Percentiles rank a stretch among this genome's conserved stretches.
phyloP scores from a whole-genome alignment of 1,140 invertebrate genomes.

The Tetranychus cinnabarinus region DNA sequence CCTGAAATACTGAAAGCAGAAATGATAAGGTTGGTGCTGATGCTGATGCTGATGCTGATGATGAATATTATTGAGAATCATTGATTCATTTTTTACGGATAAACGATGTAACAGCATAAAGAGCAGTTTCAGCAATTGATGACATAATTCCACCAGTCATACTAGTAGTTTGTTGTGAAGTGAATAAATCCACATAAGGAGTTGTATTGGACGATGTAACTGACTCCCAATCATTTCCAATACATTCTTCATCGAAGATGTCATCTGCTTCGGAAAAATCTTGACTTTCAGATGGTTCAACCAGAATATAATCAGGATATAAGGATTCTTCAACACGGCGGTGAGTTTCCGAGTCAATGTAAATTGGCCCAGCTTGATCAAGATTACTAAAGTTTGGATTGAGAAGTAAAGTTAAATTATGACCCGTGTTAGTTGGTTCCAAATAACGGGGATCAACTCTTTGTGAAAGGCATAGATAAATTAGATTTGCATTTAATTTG shows the following conservation, averaged over 20 bases:
- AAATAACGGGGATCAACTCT: constrained; percentile 27
- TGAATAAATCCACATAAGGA: not conserved
- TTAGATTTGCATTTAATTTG: constrained; percentile 50
- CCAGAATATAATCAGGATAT: not conserved
- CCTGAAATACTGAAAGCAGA: too few species aligned
- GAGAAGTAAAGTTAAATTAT: not conserved
- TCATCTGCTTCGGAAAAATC: not conserved
- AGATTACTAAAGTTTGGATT: not conserved
- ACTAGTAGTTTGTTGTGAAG: not conserved
- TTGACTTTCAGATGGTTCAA: not conserved
- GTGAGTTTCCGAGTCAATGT: not conserved
- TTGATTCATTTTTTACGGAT: not conserved
- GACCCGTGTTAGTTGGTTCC: not conserved
- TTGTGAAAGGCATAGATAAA: constrained; percentile 55
- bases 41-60: too few species aligned
- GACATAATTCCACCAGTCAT: not conserved
- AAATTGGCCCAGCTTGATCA: not conserved
- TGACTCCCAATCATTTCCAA: not conserved
- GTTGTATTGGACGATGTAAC: not conserved
- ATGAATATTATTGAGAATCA: too few species aligned
- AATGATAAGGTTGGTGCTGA: too few species aligned
- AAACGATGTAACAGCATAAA: not conserved
- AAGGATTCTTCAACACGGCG: not conserved
- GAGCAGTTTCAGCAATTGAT: not conserved
- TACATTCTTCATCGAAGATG: not conserved